These are phyloP conservation scores for Sorex maritimensis DNA, from an alignment of 2,797 vertebrate genomes.

Conservation along the genomic window DNA sequence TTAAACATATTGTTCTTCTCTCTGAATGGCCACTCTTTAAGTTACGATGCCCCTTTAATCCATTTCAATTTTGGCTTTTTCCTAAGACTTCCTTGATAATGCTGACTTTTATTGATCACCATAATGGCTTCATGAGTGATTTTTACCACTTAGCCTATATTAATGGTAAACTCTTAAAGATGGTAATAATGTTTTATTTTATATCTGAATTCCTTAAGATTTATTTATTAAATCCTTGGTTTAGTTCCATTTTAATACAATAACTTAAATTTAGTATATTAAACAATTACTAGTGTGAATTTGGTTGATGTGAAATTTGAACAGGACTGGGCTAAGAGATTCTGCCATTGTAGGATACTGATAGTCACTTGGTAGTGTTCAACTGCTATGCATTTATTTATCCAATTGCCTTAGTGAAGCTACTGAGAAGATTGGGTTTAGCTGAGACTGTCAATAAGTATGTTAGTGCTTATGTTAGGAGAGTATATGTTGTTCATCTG, in stretches of 20 bases:
- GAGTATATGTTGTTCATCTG: rapidly evolving
- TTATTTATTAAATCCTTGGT: not conserved
- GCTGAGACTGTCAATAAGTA: not conserved
- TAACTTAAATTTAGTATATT: conserved; percentile 16
- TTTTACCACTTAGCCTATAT: not conserved
- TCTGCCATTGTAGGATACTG: not conserved
- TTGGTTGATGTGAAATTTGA: conserved; percentile 8
- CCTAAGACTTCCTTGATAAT: not conserved
- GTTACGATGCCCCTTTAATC: not conserved
- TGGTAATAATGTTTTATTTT: not conserved
- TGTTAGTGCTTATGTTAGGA: not conserved
- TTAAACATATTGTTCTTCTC: not conserved
- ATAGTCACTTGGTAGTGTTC: not conserved
- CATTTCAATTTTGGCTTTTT: conserved; percentile 40
- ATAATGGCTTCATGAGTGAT: not conserved
- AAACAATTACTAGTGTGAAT: conserved; percentile 3
- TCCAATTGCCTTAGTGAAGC: not conserved
- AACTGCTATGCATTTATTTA: not conserved
- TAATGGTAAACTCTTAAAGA: not conserved
- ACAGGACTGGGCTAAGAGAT: not conserved
- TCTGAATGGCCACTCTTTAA: not conserved
- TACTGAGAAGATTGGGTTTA: not conserved
- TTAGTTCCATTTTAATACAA: not conserved
- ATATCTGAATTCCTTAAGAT: conserved; percentile 49
- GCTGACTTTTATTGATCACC: not conserved